Base-by-base conservation (phyloP, 2,888 invertebrate species). In the Pilophorus perplexus region DNA sequence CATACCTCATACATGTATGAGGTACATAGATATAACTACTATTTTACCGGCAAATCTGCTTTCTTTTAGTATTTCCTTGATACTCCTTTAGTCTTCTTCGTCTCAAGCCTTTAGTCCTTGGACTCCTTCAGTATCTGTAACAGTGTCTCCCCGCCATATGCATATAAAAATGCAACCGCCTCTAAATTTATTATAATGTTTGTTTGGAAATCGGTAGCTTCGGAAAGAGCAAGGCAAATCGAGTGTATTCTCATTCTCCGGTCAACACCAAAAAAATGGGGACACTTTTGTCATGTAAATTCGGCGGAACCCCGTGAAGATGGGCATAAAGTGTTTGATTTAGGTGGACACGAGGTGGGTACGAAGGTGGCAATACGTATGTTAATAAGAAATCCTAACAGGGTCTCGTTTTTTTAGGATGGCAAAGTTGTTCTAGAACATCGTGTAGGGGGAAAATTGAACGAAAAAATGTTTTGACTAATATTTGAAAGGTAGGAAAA, bases 381-480 rank as follows among this genome's bases (percentile, higher is more conserved):
- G 55, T 55, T 55, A 55, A 55, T 55, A 22, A 55, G 55, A n/a
- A 22, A 38, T 27, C 14, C 22, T 55, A 20, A 22, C 22, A 37
- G 16, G 55, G 33, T 37, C 18, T 20, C 14, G 37, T 20, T 10
- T 33, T 55, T 23, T 27, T 22, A 23, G n/a, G 18, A 38, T 55
- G 22, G 18, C 20, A 22, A n/a, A 55, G 16, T 55, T 37, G 38
- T 55, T 38, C 22, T 6, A n/a, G 33, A 22, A 33, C n/a, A n/a
- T 16, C 55, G 1, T 55, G n/a, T 27, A 27, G 28, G n/a, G 60
- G 60, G 23, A 18, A 44, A 60, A 25, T 42, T n/a, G n/a, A n/a
- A n/a, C n/a, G 25, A 27, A 44, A 60, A 60, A 60, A 44, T 60
- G 44, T 60, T 60, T 60, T 60, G 44, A 60, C 60, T 42, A 60